Base-by-base conservation (phyloP, 2,888 invertebrate species). In the Ophion ellenae region DNA sequence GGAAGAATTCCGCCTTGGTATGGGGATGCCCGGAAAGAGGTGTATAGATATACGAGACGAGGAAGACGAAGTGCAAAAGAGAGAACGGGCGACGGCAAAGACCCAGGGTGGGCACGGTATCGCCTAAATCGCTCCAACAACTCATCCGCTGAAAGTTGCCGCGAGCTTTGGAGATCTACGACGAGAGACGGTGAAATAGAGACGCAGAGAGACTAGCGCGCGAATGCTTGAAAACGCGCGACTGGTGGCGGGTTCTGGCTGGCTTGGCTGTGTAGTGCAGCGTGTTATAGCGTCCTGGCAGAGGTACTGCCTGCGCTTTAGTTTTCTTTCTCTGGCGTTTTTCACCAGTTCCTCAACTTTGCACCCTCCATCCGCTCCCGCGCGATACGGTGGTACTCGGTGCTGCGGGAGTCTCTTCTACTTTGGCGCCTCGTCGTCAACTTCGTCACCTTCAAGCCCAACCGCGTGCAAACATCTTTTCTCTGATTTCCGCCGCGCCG, bases 101-200 rank as follows among this genome's bases (percentile, higher is more conserved):
- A 91, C 91, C 88, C 89, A 84, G 64, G 79, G 73, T 69, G 73
- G 40, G 74, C 73, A 84, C 67, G 81, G 91, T 92, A 93, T 91
- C 92, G 92, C 91, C 91, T 93, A 92, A 93, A 93, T 93, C 93
- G 93, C 92, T 90, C 90, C 92, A 92, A 93, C 94, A 93, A 93
- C 92, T 93, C 92, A 93, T 93, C 92, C 91, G 92, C 91, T 93
- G 92, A 92, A 93, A 93, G 92, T 93, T 92, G 93, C 91, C 92
- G 91, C 90, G 91, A 92, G 91, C 91, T 92, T 92, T 91, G 89
- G 90, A 92, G 93, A 93, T 93, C 90, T 92, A 92, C 91, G 91
- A 91, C 89, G 89, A 88, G 87, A 40, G 85, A 80, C 45, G 45
- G 79, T 63, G 71, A 63, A 53, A 81, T 77, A 80, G 76, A 45